Percentiles rank a stretch among this genome's conserved stretches.
phyloP scores from a whole-genome alignment of 2,888 invertebrate species.

The Nudaria mundana region DNA sequence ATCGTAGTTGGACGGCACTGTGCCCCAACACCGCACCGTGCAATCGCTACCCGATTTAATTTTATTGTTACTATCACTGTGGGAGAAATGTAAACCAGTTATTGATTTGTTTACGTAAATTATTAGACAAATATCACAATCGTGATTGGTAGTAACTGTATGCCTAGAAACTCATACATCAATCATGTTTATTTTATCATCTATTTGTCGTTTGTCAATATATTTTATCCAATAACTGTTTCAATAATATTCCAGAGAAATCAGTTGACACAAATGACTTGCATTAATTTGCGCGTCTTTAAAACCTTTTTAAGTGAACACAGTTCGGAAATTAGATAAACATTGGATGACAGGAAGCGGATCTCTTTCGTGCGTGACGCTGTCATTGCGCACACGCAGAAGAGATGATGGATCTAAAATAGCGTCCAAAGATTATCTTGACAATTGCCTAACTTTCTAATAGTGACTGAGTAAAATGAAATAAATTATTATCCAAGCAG shows the following conservation, averaged over 20 bases:
- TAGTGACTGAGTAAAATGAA: slow-evolving; percentile 23
- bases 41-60: slow-evolving; percentile 63
- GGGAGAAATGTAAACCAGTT: slow-evolving; percentile 46
- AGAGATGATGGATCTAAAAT: slow-evolving; percentile 37
- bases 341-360: slow-evolving; percentile 50
- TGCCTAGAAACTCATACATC: too few relatives aligned
- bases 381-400: slow-evolving; percentile 36
- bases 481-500: slow-evolving; percentile 30
- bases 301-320: slow-evolving; percentile 51
- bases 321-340: slow-evolving; percentile 64
- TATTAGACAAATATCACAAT: slow-evolving; percentile 59
- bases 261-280: slow-evolving; percentile 51
- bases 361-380: slow-evolving; percentile 46
- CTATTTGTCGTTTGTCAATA: too few relatives aligned
- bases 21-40: slow-evolving; percentile 43
- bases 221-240: slow-evolving; percentile 26
- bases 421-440: slow-evolving; percentile 30
- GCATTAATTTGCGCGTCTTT: slow-evolving; percentile 56
- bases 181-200: too few relatives aligned
- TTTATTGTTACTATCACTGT: slow-evolving; percentile 58
- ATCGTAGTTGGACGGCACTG: slow-evolving; percentile 61
- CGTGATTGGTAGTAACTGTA: too few relatives aligned
- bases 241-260: slow-evolving; percentile 22
- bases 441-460: slow-evolving; percentile 32
- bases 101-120: slow-evolving; percentile 64